Evolutionary conservation across 2,113 vertebrate species (phyloP).

Genomic region (Scophthalmus maximus): DNA sequence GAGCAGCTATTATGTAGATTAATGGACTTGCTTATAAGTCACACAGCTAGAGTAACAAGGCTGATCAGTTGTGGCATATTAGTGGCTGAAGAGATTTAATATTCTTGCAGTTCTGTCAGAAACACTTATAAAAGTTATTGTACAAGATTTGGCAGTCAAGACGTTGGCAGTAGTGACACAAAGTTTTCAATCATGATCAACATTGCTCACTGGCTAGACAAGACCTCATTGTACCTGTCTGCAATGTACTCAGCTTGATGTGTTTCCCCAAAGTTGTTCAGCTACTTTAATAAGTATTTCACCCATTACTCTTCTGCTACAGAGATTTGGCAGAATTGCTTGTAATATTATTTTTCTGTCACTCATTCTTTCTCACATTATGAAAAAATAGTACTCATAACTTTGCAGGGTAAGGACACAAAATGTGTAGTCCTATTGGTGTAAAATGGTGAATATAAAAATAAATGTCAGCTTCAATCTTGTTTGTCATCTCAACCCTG

Average conservation of each 20-base stretch:
- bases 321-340: constrained; percentile 10
- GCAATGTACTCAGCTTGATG: constrained; percentile 41
- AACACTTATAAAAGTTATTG: constrained; percentile 62
- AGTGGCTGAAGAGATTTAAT: constrained; percentile 25
- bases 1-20: neutral
- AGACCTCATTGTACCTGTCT: constrained; percentile 62
- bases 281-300: constrained; percentile 41
- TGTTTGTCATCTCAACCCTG: neutral
- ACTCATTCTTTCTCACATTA: neutral
- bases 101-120: constrained; percentile 41
- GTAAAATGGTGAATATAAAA: neutral
- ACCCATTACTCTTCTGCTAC: neutral
- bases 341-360: neutral
- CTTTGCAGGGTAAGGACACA: neutral
- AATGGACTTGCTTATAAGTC: constrained; percentile 10
- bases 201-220: constrained; percentile 61
- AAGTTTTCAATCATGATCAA: constrained; percentile 68
- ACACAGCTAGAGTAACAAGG: neutral
- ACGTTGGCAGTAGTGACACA: constrained; percentile 58
- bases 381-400: neutral
- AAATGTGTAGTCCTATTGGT: neutral
- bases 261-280: constrained; percentile 20
- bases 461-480: neutral
- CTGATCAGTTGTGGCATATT: constrained; percentile 24
- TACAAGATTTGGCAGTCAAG: constrained; percentile 51